Evolutionary conservation across 2,888 invertebrate genomes (phyloP).

Genomic region (Drosophila ustulata): DNA sequence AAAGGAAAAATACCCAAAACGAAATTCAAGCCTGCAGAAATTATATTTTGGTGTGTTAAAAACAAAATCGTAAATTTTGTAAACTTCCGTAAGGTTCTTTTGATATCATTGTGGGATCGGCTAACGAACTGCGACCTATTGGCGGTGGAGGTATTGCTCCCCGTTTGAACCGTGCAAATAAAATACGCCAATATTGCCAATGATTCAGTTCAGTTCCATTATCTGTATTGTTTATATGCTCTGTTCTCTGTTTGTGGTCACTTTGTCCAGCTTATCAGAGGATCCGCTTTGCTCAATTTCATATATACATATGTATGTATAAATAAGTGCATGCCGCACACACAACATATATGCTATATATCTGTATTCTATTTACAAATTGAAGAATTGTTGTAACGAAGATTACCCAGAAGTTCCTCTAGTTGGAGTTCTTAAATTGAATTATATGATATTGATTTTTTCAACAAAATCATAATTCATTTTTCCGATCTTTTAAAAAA

Average conservation of each 20-base stretch:
- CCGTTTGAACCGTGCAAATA: constrained; percentile 12
- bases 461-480: too few relatives aligned
- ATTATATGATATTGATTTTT: too few relatives aligned
- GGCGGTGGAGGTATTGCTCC: neutral
- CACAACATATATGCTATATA: too few relatives aligned
- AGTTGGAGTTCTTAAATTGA: too few relatives aligned
- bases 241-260: constrained; percentile 24
- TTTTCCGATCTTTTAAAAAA: too few relatives aligned
- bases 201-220: constrained; percentile 12
- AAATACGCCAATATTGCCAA: neutral
- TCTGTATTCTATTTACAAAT: constrained; percentile 15
- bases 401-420: neutral
- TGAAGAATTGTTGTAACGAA: neutral
- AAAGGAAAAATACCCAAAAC: too few relatives aligned
- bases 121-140: constrained; percentile 14
- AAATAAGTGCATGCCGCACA: neutral
- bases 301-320: neutral
- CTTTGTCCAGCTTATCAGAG: constrained; percentile 46
- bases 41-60: neutral
- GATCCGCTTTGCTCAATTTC: constrained; percentile 30
- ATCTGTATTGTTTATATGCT: constrained; percentile 11
- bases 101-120: neutral
- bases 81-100: neutral
- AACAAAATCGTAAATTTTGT: neutral
- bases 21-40: neutral